Evolutionary conservation across 1,140 invertebrate genomes (phyloP).

Genomic region (Drosophila novamexicana): DNA sequence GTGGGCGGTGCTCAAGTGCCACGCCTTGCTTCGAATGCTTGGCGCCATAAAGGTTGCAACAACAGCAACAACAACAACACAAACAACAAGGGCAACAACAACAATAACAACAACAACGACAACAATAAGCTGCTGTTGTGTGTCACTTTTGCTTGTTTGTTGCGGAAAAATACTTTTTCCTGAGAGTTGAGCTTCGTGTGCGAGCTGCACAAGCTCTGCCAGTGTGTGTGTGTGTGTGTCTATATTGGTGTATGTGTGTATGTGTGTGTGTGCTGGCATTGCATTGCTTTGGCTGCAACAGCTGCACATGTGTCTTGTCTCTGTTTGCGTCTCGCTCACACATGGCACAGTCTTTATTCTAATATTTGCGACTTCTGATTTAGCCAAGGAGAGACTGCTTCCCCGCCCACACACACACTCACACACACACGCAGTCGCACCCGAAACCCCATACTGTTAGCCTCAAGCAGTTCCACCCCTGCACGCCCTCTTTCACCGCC

Average conservation of each 20-base stretch:
- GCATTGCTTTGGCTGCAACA: slow-evolving; percentile 38
- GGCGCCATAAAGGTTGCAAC: slow-evolving; percentile 44
- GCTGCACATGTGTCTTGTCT: slow-evolving; percentile 48
- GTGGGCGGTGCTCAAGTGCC: slow-evolving; percentile 41
- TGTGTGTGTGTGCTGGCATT: slow-evolving; percentile 12
- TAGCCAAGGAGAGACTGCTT: slow-evolving; percentile 35
- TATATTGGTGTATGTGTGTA: not conserved
- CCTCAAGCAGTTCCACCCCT: too few species aligned
- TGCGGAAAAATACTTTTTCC: slow-evolving; percentile 66
- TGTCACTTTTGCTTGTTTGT: slow-evolving; percentile 78
- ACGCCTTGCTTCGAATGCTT: slow-evolving; percentile 44
- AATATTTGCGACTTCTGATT: slow-evolving; percentile 73
- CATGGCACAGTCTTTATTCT: slow-evolving; percentile 58
- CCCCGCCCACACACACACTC: slow-evolving; percentile 4
- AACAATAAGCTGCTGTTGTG: slow-evolving; percentile 62
- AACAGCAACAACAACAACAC: slow-evolving; percentile 30
- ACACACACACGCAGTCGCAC: not conserved
- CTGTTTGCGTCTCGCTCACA: slow-evolving; percentile 43
- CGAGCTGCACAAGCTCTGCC: slow-evolving; percentile 5
- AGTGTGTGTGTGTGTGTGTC: slow-evolving; percentile 8
- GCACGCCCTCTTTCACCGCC: not conserved
- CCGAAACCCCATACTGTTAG: too few species aligned
- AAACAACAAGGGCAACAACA: slow-evolving; percentile 11
- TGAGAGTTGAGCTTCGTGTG: slow-evolving; percentile 24
- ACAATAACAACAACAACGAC: slow-evolving; percentile 28